Conservation (phyloP, 2,888 invertebrate species). For the Stictocephala bisonia region DNA sequence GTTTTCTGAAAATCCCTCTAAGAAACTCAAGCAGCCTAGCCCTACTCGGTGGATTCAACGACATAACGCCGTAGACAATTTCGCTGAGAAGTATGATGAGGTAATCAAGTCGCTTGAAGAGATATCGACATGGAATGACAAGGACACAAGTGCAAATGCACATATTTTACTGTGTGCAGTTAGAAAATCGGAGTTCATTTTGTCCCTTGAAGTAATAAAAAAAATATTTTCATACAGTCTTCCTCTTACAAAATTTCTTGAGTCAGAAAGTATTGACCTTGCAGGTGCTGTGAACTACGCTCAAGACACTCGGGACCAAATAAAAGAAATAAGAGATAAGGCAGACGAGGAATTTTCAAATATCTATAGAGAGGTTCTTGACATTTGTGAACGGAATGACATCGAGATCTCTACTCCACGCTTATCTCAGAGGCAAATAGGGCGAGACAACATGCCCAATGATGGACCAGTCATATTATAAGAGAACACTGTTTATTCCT, state of each 20-base stretch:
- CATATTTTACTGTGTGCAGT: constrained; percentile 9
- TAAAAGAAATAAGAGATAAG: constrained; percentile 23
- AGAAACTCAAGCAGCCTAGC: constrained; percentile 3
- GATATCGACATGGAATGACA: constrained; percentile 18
- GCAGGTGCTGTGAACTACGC: constrained; percentile 32
- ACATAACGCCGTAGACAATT: not conserved
- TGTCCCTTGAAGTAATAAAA: constrained; percentile 7
- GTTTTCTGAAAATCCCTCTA: not conserved
- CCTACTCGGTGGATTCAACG: constrained; percentile 31
- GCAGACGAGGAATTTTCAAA: constrained; percentile 33
- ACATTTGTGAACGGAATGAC: not conserved
- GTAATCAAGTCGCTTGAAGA: constrained; percentile 10
- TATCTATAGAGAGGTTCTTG: not conserved
- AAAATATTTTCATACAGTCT: constrained; percentile 24
- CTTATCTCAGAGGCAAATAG: not conserved
- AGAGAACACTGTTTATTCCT: no score
- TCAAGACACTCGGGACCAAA: not conserved
- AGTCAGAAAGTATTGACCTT: constrained; percentile 25
- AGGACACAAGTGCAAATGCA: constrained; percentile 1
- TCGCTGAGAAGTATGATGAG: constrained; percentile 9
- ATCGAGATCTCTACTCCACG: not conserved
- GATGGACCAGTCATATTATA: not conserved
- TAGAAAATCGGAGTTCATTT: constrained; percentile 23
- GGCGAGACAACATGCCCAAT: not conserved
- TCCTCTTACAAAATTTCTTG: constrained; percentile 24